Base-by-base conservation (phyloP, 2,888 invertebrate genomes). In the Heliconius charithonia region DNA sequence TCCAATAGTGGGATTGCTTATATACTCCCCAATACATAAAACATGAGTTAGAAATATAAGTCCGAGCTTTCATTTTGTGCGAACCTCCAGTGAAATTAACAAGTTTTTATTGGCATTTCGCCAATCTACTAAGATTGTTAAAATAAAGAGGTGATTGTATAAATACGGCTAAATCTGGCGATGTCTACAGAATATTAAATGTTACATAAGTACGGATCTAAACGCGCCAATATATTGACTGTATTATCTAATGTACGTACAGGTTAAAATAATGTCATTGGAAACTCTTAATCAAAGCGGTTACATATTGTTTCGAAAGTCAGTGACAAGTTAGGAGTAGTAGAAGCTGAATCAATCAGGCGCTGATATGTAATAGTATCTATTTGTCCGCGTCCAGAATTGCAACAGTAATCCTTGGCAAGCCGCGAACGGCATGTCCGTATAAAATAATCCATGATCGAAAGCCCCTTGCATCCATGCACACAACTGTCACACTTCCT, bases 331-430 rank as follows among this genome's bases (percentile, higher is more conserved):
- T 74, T 45, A 63, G 63, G 74, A 74, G 41, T 74, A 74, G 63
- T 78, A 83, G 84, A 81, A 84, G 86, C 82, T 83, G 83, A 90
- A 93, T 94, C 91, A 89, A 92, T 94, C 92, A 91, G 85, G 83
- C 83, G 84, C 85, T 87, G 87, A 89, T 92, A 87, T 90, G 89
- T 92, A 93, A 92, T 93, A 87, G 89, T 87, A 85, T 86, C 90
- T 90, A 93, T 94, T 92, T 92, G 91, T 94, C 89, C 85, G 83
- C 88, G 92, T 92, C 93, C 86, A 85, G 88, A 88, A 89, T 88
- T 93, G 92, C 92, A 93, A 86, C 89, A 85, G 87, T 94, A 94
- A 94, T 93, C 94, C 93, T 92, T 93, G 93, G 93, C 93, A 92
- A 90, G 86, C 88, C 86, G 88, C 88, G 87, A 87, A 87, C 87